Conservation (phyloP, 2,888 invertebrate species). For the Drosophila macrospina region DNA sequence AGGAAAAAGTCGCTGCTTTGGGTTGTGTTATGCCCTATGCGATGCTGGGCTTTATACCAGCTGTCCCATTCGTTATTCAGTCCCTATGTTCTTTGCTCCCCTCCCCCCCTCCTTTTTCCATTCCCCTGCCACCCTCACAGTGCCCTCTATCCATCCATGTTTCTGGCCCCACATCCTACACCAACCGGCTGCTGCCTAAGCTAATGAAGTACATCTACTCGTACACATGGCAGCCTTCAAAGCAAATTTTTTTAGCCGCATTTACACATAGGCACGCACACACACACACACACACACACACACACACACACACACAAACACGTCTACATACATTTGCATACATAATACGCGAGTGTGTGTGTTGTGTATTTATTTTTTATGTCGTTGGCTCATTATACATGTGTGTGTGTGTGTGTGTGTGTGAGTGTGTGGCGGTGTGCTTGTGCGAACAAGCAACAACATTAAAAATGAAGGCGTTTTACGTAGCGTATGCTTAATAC, state of each 20-base stretch:
- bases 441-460: constrained; percentile 24
- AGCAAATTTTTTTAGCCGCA: constrained; percentile 54
- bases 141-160: background rate
- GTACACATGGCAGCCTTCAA: constrained; percentile 61
- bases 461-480: constrained; percentile 79
- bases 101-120: too few relatives aligned
- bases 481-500: constrained; percentile 78
- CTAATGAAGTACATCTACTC: constrained; percentile 71
- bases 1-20: constrained; percentile 21
- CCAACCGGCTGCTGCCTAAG: constrained; percentile 54
- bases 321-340: constrained; percentile 39
- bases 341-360: constrained; percentile 38
- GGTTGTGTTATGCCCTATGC: constrained; percentile 20
- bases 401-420: constrained; percentile 11
- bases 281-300: constrained; percentile 1
- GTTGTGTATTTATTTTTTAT: constrained; percentile 64
- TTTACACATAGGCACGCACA: constrained; percentile 56
- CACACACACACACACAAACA: constrained; percentile 10
- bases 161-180: background rate
- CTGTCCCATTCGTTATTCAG: constrained; percentile 48
- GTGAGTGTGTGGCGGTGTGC: constrained; percentile 13
- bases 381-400: constrained; percentile 49
- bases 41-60: constrained; percentile 36
- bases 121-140: background rate
- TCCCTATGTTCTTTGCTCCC: background rate